phyloP scores from a whole-genome alignment of 2,797 vertebrate species.

The Trichosurus vulpecula region DNA sequence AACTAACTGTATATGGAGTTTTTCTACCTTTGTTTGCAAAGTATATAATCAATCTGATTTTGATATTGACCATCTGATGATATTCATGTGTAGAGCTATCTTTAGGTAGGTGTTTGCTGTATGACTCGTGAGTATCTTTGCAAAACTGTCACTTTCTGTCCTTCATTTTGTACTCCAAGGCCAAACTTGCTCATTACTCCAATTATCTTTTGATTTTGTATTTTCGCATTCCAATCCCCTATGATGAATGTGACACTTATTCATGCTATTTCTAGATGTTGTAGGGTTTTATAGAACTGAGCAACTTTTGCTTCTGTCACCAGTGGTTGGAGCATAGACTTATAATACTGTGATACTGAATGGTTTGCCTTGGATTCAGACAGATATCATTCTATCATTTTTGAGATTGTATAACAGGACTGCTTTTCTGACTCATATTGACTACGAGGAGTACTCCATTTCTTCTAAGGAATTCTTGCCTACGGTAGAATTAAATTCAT shows the following conservation, averaged over 20 bases:
- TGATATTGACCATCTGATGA: neutral
- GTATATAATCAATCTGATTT: no score
- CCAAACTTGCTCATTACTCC: neutral
- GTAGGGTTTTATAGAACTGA: neutral
- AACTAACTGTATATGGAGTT: neutral
- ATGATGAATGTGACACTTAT: neutral
- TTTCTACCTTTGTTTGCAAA: neutral
- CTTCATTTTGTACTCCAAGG: neutral
- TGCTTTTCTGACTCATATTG: neutral
- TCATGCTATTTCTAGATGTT: neutral
- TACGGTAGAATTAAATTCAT: neutral
- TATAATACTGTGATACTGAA: neutral
- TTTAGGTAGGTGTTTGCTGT: neutral
- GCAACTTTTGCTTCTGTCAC: neutral
- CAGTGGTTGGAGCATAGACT: neutral
- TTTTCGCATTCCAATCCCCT: neutral
- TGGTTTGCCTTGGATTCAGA: neutral
- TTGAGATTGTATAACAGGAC: neutral
- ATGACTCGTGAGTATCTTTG: neutral
- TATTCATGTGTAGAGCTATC: neutral
- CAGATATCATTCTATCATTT: neutral
- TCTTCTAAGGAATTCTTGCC: neutral
- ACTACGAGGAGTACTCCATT: neutral
- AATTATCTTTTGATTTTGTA: neutral
- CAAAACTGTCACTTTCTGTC: neutral